Base-by-base conservation (phyloP, 2,888 invertebrate species). In the Cryptosula pallasiana region DNA sequence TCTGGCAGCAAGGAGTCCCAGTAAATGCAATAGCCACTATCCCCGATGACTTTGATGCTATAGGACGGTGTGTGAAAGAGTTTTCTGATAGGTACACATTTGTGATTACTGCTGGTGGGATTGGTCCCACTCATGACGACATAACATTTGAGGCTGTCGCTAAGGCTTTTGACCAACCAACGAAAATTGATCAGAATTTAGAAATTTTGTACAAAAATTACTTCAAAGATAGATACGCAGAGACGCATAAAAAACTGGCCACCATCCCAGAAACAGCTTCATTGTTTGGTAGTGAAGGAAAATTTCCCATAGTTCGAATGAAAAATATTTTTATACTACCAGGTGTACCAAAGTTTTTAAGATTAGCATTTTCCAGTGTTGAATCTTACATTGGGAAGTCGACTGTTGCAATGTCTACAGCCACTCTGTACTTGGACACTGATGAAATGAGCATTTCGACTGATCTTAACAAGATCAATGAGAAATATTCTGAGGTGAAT, bases 41-140 rank as follows among this genome's bases (percentile, higher is more conserved):
- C 77, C 87, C 88, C 72, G 92, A 92, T 82, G 85, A 88, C 72
- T 80, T 90, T 1, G 85, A 88, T 34, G 87, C 86, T 69, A 91
- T 92, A 73, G 87, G 89, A 1, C 79, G 87, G 32, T 91, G 91
- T 85, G 89, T 92, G 1, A 81, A 82, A 69, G 75, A 83, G 55
- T 90, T 90, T 80, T 90, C 91, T 1, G 78, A 82, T 1, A 83
- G 80, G 71, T 91, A 86, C 80, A 88, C 88, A 63, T 88, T 89
- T 83, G 91, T 92, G 9, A 87, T 92, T 73, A 91, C 92, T 0
- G 88, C 90, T 0, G 92, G 92, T 27, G 92, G 92, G 36, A 89
- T 91, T 74, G 91, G 91, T 20, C 91, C 91, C 0, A 91, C 91
- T 23, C 91, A 91, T 81, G 91, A 91, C 84, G 91, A 91, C 82